These are phyloP conservation scores for Takifugu bimaculatus DNA, from an alignment of 2,113 vertebrate genomes.

Conservation along the genomic window DNA sequence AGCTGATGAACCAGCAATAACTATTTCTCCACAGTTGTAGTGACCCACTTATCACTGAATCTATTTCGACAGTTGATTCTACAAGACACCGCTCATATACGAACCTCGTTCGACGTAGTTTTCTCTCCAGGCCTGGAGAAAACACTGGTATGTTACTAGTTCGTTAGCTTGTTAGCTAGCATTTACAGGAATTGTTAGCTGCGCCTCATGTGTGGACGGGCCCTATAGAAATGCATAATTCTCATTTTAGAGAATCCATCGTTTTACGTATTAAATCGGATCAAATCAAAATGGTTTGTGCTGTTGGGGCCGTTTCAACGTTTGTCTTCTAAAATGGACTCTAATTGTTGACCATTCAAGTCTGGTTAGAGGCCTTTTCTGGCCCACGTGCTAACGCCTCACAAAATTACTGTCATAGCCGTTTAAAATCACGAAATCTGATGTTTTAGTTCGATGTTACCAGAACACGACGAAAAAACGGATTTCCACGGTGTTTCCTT, in stretches of 20 bases:
- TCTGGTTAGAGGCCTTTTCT: constrained; percentile 29
- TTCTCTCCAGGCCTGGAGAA: constrained; percentile 24
- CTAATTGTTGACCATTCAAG: neutral
- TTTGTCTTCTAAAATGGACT: neutral
- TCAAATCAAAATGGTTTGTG: too few relatives aligned
- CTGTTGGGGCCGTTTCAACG: neutral
- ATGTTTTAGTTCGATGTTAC: too few relatives aligned
- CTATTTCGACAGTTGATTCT: neutral
- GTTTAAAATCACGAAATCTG: neutral
- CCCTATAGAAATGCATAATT: constrained; percentile 7
- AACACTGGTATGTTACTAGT: constrained; percentile 48
- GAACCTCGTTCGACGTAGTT: rapidly evolving
- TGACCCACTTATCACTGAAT: rapidly evolving
- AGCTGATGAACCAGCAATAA: constrained; percentile 1
- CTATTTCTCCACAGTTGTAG: neutral
- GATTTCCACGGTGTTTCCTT: neutral
- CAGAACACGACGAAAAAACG: neutral
- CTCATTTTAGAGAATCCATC: too few relatives aligned
- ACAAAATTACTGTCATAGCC: neutral
- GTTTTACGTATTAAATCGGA: too few relatives aligned
- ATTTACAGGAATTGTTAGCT: constrained; percentile 11
- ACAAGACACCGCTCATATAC: neutral
- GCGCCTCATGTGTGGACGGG: constrained; percentile 15
- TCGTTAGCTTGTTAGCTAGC: constrained; percentile 34
- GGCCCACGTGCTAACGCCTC: constrained; percentile 45